These are phyloP conservation scores for Taphrorychus bicolor DNA, from an alignment of 2,888 invertebrate genomes.

Conservation along the genomic window DNA sequence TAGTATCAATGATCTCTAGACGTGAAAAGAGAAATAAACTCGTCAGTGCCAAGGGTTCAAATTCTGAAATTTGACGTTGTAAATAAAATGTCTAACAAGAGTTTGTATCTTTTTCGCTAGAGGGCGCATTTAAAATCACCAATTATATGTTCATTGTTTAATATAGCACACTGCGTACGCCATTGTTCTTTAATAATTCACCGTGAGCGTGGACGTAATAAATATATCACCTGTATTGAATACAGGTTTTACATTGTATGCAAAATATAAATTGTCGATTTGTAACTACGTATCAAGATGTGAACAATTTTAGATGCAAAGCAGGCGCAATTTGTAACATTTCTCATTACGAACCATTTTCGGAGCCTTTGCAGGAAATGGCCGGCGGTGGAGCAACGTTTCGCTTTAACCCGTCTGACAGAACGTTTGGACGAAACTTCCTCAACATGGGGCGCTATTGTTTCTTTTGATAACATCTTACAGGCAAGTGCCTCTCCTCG, in stretches of 20 bases:
- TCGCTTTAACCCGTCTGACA: no score
- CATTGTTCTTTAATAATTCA: constrained; percentile 3
- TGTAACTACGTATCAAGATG: constrained; percentile 8
- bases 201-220: constrained; percentile 15
- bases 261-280: constrained; percentile 16
- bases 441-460: neutral
- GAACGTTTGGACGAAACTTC: no score
- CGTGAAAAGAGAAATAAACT: no score
- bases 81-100: no score
- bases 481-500: no score
- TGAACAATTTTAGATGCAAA: constrained; percentile 7
- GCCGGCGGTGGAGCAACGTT: neutral
- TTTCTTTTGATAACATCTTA: no score
- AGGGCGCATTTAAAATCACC: neutral
- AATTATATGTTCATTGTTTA: neutral
- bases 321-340: neutral
- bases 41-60: no score
- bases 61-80: no score
- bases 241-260: constrained; percentile 25
- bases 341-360: neutral
- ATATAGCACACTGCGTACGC: neutral
- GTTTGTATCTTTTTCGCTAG: no score
- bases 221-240: constrained; percentile 38
- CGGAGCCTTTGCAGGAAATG: neutral
- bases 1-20: no score